Evolutionary conservation across 2,888 invertebrate genomes (phyloP), one percentile per base, ranked within the genome.

Genomic region (Kryphioiulus occultus): DNA sequence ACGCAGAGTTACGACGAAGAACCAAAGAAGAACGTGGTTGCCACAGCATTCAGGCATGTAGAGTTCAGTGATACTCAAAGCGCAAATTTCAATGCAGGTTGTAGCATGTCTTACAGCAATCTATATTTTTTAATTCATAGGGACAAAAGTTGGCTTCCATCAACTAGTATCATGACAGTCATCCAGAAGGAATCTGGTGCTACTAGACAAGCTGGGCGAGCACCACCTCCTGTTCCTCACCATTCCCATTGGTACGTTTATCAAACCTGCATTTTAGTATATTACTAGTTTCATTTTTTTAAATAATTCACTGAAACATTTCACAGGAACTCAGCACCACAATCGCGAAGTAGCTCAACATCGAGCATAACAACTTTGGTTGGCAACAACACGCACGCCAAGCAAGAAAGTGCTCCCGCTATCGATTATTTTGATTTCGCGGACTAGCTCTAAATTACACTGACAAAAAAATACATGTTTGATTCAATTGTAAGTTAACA

Each of bases 21-120:
- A 91, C 99, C 99, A 0, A 98, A 98, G 92, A 94, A 98, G 89
- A 99, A 98, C 93, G 96, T 99, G 22, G 96, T 98, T n/a, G 97
- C 96, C 35, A 97, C 97, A 22, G 97, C 98, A 86, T 94, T 94
- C 88, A 95, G 93, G 92, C 96, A 22, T 15, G 19, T 1, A n/a
- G 7, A 44, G 44, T 12, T 44, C 10, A 44, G 15, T 9, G 44
- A 30, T 82, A 12, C 15, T 44, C 44, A 44, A 44, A 12, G 44
- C 9, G 39, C 9, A 39, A 39, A 39, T 39, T 42, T 10, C 5
- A 5, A 42, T 10, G 42, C 5, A 10, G 10, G 42, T 5, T 42
- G 42, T 42, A 42, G 5, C 42, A 42, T 42, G 5, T 9, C 5
- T 42, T 42, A 12, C 42, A 78, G 15, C n/a, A 17, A 86, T 68